Evolutionary conservation across 2,797 vertebrate species (phyloP).

Genomic region (Danio tinwini): DNA sequence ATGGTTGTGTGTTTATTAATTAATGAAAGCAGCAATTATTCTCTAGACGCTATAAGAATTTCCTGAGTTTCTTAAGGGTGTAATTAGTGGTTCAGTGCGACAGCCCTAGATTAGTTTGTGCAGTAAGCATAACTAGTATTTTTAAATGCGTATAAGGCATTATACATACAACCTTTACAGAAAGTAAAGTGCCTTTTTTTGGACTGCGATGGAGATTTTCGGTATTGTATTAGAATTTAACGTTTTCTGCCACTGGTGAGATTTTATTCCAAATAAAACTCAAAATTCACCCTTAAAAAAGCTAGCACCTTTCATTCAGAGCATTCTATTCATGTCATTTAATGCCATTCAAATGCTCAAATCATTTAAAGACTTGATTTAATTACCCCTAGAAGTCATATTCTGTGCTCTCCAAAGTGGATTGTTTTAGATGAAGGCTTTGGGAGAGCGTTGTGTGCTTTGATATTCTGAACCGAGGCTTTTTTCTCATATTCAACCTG

Average conservation of each 20-base stretch:
- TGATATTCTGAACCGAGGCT: slow-evolving; percentile 41
- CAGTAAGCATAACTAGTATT: too few relatives aligned
- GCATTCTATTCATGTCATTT: slow-evolving; percentile 5
- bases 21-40: too few relatives aligned
- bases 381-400: slow-evolving; percentile 58
- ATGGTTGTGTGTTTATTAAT: too few relatives aligned
- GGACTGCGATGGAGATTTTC: not conserved
- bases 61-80: too few relatives aligned
- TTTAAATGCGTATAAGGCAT: too few relatives aligned
- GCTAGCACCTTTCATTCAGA: not conserved
- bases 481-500: slow-evolving; percentile 48
- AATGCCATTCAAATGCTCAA: slow-evolving; percentile 59
- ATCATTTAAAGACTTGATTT: slow-evolving; percentile 51
- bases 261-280: not conserved
- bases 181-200: too few relatives aligned
- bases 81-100: too few relatives aligned
- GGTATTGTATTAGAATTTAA: not conserved
- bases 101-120: too few relatives aligned
- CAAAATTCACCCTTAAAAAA: not conserved
- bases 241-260: slow-evolving; percentile 4
- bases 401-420: slow-evolving; percentile 55
- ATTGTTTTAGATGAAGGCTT: slow-evolving; percentile 33
- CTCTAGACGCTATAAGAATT: too few relatives aligned
- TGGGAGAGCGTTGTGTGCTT: slow-evolving; percentile 40
- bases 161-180: too few relatives aligned